phyloP scores from a whole-genome alignment of 2,113 vertebrate genomes.

The Cheilinus undulatus region DNA sequence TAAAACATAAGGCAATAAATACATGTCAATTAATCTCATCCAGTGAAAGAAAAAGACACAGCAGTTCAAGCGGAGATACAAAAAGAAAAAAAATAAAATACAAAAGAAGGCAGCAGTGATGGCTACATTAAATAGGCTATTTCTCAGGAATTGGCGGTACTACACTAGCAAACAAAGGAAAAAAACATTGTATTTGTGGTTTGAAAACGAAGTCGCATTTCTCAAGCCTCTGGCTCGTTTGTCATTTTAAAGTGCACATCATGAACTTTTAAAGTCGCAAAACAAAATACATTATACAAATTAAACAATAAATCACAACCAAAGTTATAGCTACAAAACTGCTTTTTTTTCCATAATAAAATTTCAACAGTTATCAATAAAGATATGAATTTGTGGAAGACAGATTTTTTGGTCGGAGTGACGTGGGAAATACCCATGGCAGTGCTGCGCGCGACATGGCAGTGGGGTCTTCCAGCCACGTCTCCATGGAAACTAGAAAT shows the following conservation, averaged over 20 bases:
- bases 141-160: slow-evolving; percentile 88
- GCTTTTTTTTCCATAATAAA: slow-evolving; percentile 64
- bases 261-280: slow-evolving; percentile 84
- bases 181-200: slow-evolving; percentile 51
- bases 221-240: slow-evolving; percentile 82
- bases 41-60: slow-evolving; percentile 81
- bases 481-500: slow-evolving; percentile 75
- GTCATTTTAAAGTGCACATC: slow-evolving; percentile 91
- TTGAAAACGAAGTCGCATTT: slow-evolving; percentile 70
- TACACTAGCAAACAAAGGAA: slow-evolving; percentile 78
- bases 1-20: slow-evolving; percentile 91
- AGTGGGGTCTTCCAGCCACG: slow-evolving; percentile 79
- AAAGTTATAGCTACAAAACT: slow-evolving; percentile 54
- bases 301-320: slow-evolving; percentile 33
- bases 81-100: slow-evolving; percentile 68
- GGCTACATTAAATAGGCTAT: slow-evolving; percentile 87
- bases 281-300: slow-evolving; percentile 68
- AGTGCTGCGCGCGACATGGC: slow-evolving; percentile 83
- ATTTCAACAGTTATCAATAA: slow-evolving; percentile 57
- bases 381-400: slow-evolving; percentile 77
- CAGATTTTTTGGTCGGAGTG: slow-evolving; percentile 78
- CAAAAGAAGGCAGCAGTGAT: slow-evolving; percentile 82
- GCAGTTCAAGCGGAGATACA: slow-evolving; percentile 68
- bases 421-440: slow-evolving; percentile 83
- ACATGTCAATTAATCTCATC: slow-evolving; percentile 85